A percentile compares a stretch with the other conserved stretches of the same genome.
These are phyloP conservation scores for Oostethus manadensis DNA, from an alignment of 2,113 vertebrate genomes.

Conservation along the genomic window DNA sequence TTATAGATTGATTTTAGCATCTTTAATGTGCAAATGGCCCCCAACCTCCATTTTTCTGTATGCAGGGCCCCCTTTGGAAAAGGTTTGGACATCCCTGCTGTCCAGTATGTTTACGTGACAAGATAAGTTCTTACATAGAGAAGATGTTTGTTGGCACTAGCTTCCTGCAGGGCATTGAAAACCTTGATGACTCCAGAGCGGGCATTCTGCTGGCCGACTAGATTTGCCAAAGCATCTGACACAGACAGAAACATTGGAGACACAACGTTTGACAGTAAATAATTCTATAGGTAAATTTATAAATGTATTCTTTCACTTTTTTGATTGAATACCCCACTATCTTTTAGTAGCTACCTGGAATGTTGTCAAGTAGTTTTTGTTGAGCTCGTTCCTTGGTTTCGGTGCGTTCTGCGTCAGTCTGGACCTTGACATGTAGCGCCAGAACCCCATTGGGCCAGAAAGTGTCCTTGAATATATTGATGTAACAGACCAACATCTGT, in stretches of 20 bases:
- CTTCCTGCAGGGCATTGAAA: conserved; percentile 92
- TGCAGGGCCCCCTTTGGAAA: too few relatives aligned
- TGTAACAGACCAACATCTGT: conserved; percentile 93
- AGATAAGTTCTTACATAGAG: conserved; percentile 82
- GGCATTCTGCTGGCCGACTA: conserved; percentile 96
- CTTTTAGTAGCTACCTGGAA: conserved; percentile 80
- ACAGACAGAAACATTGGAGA: conserved; percentile 36
- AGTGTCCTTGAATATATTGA: conserved; percentile 86
- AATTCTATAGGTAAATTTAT: not conserved
- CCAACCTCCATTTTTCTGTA: too few relatives aligned
- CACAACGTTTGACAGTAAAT: not conserved
- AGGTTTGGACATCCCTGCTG: too few relatives aligned
- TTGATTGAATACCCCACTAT: not conserved
- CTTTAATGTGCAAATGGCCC: too few relatives aligned
- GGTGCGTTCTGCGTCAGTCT: conserved; percentile 75
- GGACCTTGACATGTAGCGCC: conserved; percentile 73
- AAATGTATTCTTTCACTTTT: not conserved
- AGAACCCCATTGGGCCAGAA: conserved; percentile 93
- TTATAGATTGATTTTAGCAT: too few relatives aligned
- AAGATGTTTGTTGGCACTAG: conserved; percentile 93
- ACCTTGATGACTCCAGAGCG: conserved; percentile 94
- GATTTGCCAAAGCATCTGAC: conserved; percentile 87
- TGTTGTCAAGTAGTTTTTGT: conserved; percentile 96
- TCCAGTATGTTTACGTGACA: too few relatives aligned
- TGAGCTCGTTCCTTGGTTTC: conserved; percentile 90